Evolutionary conservation across 2,113 vertebrate species (phyloP).

Genomic region (Alethe castanea): DNA sequence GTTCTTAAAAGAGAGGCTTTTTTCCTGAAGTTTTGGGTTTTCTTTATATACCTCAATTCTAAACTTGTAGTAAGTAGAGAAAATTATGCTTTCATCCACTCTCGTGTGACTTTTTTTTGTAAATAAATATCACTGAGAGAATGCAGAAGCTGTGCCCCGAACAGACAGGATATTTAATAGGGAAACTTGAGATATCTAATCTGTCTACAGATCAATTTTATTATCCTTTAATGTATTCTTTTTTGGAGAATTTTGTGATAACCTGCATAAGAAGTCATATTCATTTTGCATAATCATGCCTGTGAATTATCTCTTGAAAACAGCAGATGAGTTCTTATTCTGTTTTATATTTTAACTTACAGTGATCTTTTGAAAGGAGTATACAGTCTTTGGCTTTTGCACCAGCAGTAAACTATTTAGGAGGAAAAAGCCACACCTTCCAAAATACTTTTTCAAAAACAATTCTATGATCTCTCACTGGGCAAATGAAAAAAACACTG

Average conservation of each 20-base stretch:
- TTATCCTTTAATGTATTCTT: neutral
- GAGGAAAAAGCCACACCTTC: accelerated
- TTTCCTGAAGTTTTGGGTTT: neutral
- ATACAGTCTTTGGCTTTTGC: neutral
- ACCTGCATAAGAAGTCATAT: neutral
- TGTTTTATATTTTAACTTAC: neutral
- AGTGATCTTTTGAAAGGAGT: neutral
- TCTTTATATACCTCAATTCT: neutral
- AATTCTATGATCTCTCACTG: neutral
- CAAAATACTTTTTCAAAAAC: neutral
- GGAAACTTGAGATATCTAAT: neutral
- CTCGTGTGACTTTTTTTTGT: neutral
- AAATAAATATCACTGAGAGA: neutral
- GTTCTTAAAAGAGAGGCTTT: neutral
- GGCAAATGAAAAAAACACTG: neutral
- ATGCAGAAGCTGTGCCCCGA: neutral
- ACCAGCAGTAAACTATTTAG: neutral
- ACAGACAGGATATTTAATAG: neutral
- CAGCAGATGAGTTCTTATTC: neutral
- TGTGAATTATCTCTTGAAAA: neutral
- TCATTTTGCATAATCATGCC: neutral
- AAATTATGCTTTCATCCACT: neutral
- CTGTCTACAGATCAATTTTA: neutral
- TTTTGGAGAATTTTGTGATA: neutral
- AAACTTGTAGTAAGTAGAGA: neutral